A percentile compares a stretch with the other conserved stretches of the same genome.
These are phyloP conservation scores for Paramormyrops hopkinsi DNA, from an alignment of 2,797 vertebrate species.

Conservation along the genomic window DNA sequence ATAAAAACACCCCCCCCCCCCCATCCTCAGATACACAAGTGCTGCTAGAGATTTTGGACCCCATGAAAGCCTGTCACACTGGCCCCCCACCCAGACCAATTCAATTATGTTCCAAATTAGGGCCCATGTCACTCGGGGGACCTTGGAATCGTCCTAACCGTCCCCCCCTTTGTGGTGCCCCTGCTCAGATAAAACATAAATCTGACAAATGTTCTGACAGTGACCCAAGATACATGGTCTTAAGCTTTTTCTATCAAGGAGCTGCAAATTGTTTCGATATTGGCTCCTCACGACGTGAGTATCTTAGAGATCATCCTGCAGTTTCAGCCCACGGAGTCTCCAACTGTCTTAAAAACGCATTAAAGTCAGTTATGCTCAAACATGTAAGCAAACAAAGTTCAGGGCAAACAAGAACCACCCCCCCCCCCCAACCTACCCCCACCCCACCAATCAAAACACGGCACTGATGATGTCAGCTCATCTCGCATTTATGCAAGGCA, in stretches of 20 bases:
- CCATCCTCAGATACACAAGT: not conserved
- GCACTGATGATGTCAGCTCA: not conserved
- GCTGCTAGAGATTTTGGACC: not conserved
- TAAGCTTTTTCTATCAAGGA: not conserved
- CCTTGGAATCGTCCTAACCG: not conserved
- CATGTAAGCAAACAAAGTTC: not conserved
- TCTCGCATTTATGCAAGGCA: slow-evolving; percentile 39
- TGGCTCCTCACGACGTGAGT: not conserved
- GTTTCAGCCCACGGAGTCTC: not conserved
- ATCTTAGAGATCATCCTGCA: not conserved
- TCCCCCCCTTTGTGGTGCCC: not conserved
- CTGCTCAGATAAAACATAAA: not conserved
- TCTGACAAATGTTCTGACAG: not conserved
- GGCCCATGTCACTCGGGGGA: not conserved
- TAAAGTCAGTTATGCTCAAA: not conserved
- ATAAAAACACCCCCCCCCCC: not conserved
- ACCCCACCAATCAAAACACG: slow-evolving; percentile 8
- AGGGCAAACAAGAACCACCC: not conserved
- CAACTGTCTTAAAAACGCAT: slow-evolving; percentile 12
- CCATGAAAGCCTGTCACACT: not conserved
- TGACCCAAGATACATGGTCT: not conserved
- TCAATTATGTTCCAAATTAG: not conserved
- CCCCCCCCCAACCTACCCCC: not conserved
- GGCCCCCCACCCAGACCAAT: not conserved
- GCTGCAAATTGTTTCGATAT: not conserved